Evolutionary conservation across 2,888 invertebrate species (phyloP), one percentile per base, ranked within the genome.

Genomic region (Microctonus brassicae): DNA sequence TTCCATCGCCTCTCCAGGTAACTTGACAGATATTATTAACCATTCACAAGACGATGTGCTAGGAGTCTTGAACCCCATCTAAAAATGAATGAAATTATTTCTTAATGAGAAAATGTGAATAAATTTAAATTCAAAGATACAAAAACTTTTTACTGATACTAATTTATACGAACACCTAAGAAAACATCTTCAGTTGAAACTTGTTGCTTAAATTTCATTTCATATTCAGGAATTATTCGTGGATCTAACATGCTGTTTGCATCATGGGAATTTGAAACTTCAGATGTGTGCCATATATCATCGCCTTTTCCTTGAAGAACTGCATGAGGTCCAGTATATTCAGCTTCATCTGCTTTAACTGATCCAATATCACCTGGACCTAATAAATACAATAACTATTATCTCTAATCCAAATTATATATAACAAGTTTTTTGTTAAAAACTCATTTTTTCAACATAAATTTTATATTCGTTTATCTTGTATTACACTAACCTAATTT

Each of bases 171-270:
- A 85, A 94, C 95, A 89, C 95, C 94, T 64, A 97, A 89, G 87
- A 92, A 97, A 9, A 97, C 91, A 87, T 97, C 97, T 86, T 96
- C 94, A 0, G 96, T 91, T 9, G 93, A 91, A 0, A 97, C 94
- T 39, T 94, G 90, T 87, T 97, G 97, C 79, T 94, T 94, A 87
- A 95, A 97, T 77, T 92, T 91, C 86, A 97, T 93, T 42, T 93
- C 92, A 88, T 95, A 96, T 77, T 91, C 90, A 0, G 95, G 95
- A 24, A 90, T 88, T 82, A 91, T 90, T 55, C 93, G 90, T 72
- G 91, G 91, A 76, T 93, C 92, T 4, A 89, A 87, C 64, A 68
- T n/a, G n/a, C n/a, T 68, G 73, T 83, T 80, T 17, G 76, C 34
- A 42, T 67, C 77, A 29, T 74, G 72, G 26, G 58, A 42, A 5